phyloP scores from a whole-genome alignment of 2,888 invertebrate genomes.

The Pyrocoelia pectoralis region DNA sequence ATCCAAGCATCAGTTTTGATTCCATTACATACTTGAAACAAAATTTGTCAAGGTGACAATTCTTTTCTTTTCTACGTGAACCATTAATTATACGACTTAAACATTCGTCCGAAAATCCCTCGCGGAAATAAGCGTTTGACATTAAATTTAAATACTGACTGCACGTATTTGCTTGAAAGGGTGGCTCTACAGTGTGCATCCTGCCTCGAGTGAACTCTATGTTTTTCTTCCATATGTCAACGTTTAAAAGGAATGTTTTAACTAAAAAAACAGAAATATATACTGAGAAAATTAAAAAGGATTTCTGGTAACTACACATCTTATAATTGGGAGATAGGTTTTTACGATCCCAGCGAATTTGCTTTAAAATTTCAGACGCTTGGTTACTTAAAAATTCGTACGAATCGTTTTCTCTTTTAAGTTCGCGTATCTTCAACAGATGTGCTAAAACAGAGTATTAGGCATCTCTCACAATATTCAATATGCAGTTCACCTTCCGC shows the following conservation, averaged over 20 bases:
- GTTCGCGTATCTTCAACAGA: too few species aligned
- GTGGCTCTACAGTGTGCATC: not conserved
- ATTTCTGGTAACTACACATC: too few species aligned
- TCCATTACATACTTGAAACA: constrained; percentile 40
- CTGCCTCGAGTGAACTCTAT: not conserved
- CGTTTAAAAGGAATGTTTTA: not conserved
- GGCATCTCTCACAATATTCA: too few species aligned
- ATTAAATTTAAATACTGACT: constrained; percentile 29
- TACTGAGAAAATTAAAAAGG: not conserved
- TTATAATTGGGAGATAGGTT: too few species aligned
- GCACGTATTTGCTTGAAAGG: constrained; percentile 3
- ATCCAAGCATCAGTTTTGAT: constrained; percentile 49
- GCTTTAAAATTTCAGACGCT: too few species aligned
- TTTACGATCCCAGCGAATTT: too few species aligned
- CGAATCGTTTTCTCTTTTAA: too few species aligned
- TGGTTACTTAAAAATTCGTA: too few species aligned
- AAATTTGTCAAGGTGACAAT: constrained; percentile 38
- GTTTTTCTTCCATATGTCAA: not conserved
- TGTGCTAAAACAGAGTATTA: too few species aligned
- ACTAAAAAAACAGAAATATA: not conserved
- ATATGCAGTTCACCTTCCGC: constrained; percentile 52
- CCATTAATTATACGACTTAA: constrained; percentile 33
- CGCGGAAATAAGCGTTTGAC: constrained; percentile 29
- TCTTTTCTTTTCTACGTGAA: constrained; percentile 16
- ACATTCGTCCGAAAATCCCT: constrained; percentile 40